Base-by-base conservation (phyloP, 1,140 invertebrate genomes). In the Ips typographus region DNA sequence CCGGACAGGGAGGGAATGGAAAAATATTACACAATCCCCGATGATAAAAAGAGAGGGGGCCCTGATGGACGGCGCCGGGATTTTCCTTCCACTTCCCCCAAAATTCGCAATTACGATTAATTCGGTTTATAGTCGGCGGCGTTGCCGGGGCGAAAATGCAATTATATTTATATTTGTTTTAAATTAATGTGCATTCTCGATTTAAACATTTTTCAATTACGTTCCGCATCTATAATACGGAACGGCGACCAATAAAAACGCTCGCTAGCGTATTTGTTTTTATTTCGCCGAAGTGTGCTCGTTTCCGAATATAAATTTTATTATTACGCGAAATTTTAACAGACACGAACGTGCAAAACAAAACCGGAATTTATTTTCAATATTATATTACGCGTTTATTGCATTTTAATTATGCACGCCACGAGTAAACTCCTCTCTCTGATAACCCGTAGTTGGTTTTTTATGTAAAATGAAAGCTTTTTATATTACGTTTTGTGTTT, bases 11-110 rank as follows among this genome's bases (percentile, higher is more conserved):
- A 69, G 64, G 51, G 72, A 71, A 73, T 71, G 73, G 68, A 73
- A 74, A 74, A 74, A 74, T 73, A 74, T 74, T 73, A 73, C 71
- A 74, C 73, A 70, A 74, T 70, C 70, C 64, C 68, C 71, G 62
- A 71, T 74, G 73, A 74, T 72, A 74, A 74, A 74, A 74, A 74
- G 22, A 22, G 22, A 22, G 73, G 68, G 68, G 73, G 57, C n/a
- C 39, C 42, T 39, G 56, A 42, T 43, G n/a, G 56, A 57, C 64
- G 53, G 43, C 40, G 64, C 53, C 41, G 41, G 38, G 65, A 52
- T 59, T 68, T 53, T 4, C 3, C 38, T 36, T 36, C 38, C 40
- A 6, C 6, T 49, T 49, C 7, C 44, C 6, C 44, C 44, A 49
- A 22, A 22, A 22, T 22, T 22, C 22, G 22, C 22, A 22, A 22